A percentile compares a stretch with the other conserved stretches of the same genome.
Evolutionary conservation across 35 echinoderm and acorn worm species (phyloP).

Genomic region (Anneissia japonica): DNA sequence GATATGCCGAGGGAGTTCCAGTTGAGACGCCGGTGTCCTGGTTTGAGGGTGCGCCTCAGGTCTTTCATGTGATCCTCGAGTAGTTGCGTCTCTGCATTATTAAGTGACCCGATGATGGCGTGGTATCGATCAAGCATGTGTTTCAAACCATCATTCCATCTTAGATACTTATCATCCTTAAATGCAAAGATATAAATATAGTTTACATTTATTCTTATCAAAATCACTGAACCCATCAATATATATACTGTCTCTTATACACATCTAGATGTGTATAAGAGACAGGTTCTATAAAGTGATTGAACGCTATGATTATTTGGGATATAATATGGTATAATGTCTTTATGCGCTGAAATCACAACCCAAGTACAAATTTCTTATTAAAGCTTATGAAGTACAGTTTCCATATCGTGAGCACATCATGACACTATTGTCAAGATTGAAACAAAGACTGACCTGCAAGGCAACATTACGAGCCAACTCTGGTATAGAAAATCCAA

Average conservation of each 20-base stretch:
- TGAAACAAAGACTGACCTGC: conserved; percentile 73
- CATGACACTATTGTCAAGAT: too few species aligned
- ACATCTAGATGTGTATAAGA: too few species aligned
- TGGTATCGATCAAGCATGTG: conserved; percentile 91
- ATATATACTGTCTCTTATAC: too few species aligned
- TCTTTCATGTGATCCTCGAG: conserved; percentile 89
- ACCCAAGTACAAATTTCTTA: too few species aligned
- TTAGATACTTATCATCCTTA: conserved; percentile 92
- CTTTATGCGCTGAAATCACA: too few species aligned
- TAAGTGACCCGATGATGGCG: conserved; percentile 57
- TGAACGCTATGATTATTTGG: too few species aligned
- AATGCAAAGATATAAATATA: conserved; percentile 4
- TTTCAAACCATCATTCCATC: conserved; percentile 89
- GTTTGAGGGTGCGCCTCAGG: conserved; percentile 73
- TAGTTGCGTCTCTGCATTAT: conserved; percentile 80
- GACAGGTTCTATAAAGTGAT: too few species aligned
- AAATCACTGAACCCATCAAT: too few species aligned
- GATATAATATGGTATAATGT: too few species aligned
- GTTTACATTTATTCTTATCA: neutral
- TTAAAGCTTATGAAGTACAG: too few species aligned
- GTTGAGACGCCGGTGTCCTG: conserved; percentile 95
- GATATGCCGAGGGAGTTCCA: conserved; percentile 94
- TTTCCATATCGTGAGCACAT: too few species aligned
- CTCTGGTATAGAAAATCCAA: conserved; percentile 88
- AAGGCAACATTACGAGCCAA: conserved; percentile 90